These are phyloP conservation scores for Eulemur macaco DNA, from an alignment of 2,113 vertebrate genomes.

Conservation along the genomic window DNA sequence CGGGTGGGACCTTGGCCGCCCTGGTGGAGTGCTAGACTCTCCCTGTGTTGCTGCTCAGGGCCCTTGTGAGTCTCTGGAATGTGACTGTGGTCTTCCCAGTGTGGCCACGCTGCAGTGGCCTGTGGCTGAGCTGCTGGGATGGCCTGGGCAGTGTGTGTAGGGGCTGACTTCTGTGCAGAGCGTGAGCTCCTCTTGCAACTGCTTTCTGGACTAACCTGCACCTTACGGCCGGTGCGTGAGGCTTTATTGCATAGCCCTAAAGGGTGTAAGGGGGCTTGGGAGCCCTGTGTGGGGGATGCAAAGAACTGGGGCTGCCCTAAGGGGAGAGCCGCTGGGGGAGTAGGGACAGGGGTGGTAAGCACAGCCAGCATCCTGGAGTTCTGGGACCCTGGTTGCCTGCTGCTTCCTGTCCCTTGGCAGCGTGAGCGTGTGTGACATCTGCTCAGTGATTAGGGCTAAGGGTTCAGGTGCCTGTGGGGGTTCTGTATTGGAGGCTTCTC, in stretches of 20 bases:
- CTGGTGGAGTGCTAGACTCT: neutral
- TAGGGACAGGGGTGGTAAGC: neutral
- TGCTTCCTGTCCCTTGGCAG: neutral
- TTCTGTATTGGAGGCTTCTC: neutral
- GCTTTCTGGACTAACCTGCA: neutral
- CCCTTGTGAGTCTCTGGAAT: conserved; percentile 51
- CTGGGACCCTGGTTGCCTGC: neutral
- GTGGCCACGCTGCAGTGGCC: neutral
- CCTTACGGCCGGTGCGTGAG: neutral
- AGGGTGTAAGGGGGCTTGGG: neutral
- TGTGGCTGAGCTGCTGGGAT: neutral
- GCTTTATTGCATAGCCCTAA: neutral
- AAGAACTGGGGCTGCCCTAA: neutral
- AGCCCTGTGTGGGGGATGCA: neutral
- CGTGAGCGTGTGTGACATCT: neutral
- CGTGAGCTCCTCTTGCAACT: neutral
- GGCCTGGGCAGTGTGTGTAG: neutral
- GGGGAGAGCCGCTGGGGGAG: neutral
- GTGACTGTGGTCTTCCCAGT: neutral
- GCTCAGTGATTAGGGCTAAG: neutral
- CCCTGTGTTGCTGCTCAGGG: neutral
- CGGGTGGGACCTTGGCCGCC: conserved; percentile 1
- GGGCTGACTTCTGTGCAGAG: neutral
- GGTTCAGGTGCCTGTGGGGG: neutral
- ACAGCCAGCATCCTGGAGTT: neutral